Evolutionary conservation across 37 sponge, comb jelly and placozoan species (phyloP), one percentile per base, ranked within the genome.

Genomic region (Sycon ciliatum): DNA sequence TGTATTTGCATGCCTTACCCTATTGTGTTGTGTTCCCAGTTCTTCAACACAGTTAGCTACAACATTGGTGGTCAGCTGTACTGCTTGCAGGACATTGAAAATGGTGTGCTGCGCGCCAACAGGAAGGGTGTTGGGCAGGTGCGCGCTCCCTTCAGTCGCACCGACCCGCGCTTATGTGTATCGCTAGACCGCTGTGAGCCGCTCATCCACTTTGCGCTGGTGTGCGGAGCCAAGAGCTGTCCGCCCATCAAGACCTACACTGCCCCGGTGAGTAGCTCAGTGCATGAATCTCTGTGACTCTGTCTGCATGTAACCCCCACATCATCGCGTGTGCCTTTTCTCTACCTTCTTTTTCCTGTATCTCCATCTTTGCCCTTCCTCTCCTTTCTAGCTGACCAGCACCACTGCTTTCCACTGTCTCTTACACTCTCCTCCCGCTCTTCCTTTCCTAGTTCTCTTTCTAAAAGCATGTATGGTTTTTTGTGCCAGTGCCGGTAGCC

Each of bases 81-180:
- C 81, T 75, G 82, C 28, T 83, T 96, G 34, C 92, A 96, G 39
- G 99, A 96, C 74, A 87, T 96, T 65, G 99, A 96, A 66, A 96
- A 77, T 78, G 99, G 99, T 3, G 78, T 96, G 1, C 69, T 96
- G 71, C 39, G 99, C 34, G 83, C 83, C 24, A 96, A 96, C 78
- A 53, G 87, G 53, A 83, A 79, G 35, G 85, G 90, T 54, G 73
- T 92, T 22, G 90, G 73, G 52, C 73, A 83, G 4, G 65, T 92
- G 7, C 57, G 73, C 38, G 31, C 74, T 2, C 99, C 99, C 26
- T 96, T 96, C 74, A 65, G 84, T 1, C 4, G 56, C 32, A 62
- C 67, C 61, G 98, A 96, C 71, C 87, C 92, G 0, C 71, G 94
- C 38, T 26, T 82, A 42, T 73, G 69, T 32, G 73, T 88, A 3